Conservation (phyloP, 2,888 invertebrate genomes). For the Drosophila melanocephala region DNA sequence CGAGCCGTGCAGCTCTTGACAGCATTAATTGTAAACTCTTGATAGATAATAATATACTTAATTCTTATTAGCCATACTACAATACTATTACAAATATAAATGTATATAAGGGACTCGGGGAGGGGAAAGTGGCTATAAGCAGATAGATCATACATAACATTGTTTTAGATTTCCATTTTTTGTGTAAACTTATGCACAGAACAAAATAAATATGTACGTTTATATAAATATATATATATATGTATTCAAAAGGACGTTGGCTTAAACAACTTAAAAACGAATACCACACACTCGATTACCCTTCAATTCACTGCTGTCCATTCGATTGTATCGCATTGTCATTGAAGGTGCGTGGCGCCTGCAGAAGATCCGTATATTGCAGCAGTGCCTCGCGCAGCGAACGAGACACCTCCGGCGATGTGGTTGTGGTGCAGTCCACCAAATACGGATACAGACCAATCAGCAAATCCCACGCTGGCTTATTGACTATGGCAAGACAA, state of each 20-base stretch:
- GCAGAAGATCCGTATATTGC: constrained; percentile 93
- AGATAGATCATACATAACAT: constrained; percentile 54
- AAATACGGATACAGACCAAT: constrained; percentile 95
- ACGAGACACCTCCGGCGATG: constrained; percentile 92
- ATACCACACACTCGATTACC: neutral
- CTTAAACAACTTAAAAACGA: constrained; percentile 68
- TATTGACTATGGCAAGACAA: constrained; percentile 88
- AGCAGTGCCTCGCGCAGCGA: constrained; percentile 93
- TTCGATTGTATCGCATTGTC: constrained; percentile 75
- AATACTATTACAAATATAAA: constrained; percentile 44
- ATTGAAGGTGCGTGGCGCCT: constrained; percentile 86
- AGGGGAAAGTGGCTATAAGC: constrained; percentile 19
- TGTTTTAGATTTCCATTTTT: constrained; percentile 1
- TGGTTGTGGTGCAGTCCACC: constrained; percentile 93
- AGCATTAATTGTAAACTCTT: constrained; percentile 34
- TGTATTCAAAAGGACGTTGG: constrained; percentile 53
- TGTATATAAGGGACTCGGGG: constrained; percentile 22
- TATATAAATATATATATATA: constrained; percentile 16
- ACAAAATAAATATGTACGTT: constrained; percentile 51
- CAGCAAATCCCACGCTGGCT: constrained; percentile 96
- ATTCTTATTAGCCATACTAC: constrained; percentile 30
- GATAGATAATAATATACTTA: constrained; percentile 37
- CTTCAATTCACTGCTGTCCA: constrained; percentile 78
- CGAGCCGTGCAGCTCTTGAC: constrained; percentile 53
- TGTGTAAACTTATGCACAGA: constrained; percentile 54